A percentile compares a stretch with the other conserved stretches of the same genome.
These are phyloP conservation scores for Leptinotarsa lineolata DNA, from an alignment of 1,140 invertebrate species.

Conservation along the genomic window DNA sequence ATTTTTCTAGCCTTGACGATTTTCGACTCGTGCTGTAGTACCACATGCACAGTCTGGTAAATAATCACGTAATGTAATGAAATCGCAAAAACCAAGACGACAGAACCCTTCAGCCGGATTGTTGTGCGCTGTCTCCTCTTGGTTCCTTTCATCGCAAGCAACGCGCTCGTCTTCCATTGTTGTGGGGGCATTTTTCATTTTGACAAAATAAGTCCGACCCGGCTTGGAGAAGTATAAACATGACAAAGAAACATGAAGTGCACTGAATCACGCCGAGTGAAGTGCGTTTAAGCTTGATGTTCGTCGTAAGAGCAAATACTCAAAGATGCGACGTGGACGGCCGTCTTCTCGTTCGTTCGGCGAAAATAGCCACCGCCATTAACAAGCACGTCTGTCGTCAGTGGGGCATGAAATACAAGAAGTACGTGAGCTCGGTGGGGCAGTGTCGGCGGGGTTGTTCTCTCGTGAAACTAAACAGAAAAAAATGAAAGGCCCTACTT, in stretches of 20 bases:
- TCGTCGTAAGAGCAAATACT: conserved; percentile 38
- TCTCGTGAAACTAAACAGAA: too few species aligned
- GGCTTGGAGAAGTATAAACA: conserved; percentile 36
- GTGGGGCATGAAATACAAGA: conserved; percentile 29
- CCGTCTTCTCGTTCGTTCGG: conserved; percentile 26
- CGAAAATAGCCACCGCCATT: conserved; percentile 40
- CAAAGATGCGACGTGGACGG: conserved; percentile 19
- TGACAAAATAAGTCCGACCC: conserved; percentile 35
- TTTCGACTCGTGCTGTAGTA: too few species aligned
- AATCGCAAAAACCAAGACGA: too few species aligned
- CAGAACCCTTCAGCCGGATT: too few species aligned
- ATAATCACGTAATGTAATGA: too few species aligned
- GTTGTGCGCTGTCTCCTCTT: too few species aligned
- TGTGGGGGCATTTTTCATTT: conserved; percentile 21
- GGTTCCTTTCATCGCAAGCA: too few species aligned
- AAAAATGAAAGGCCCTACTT: too few species aligned
- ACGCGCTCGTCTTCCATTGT: background rate
- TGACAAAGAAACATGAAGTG: conserved; percentile 37
- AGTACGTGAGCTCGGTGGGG: conserved; percentile 21
- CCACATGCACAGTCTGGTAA: too few species aligned
- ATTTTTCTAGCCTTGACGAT: too few species aligned
- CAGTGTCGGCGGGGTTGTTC: background rate
- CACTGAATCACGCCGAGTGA: conserved; percentile 35
- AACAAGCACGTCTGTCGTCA: conserved; percentile 38
- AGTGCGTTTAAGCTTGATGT: conserved; percentile 31